Evolutionary conservation across 2,888 invertebrate genomes (phyloP), one percentile per base, ranked within the genome.

Genomic region (Leptarthrus brevirostris): DNA sequence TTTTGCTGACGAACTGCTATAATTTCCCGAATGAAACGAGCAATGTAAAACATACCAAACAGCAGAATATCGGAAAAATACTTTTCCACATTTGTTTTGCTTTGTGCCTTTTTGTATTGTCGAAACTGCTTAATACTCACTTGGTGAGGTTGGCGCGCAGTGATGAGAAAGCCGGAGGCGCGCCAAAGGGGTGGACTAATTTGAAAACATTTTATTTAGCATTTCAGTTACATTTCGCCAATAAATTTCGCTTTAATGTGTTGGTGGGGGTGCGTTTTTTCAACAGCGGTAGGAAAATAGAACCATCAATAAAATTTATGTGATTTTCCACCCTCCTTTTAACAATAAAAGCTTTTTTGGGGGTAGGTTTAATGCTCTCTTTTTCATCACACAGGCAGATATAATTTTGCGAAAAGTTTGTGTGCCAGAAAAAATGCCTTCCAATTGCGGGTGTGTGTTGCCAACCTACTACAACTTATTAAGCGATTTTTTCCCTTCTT

Each of bases 231-330:
- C 80, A 80, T 78, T 78, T 77, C 49, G 76, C 78, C 80, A 78
- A 81, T 81, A 81, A 81, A 81, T 81, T 80, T 80, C 78, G 76
- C 78, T 71, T 80, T 81, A 81, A 81, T 81, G 81, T 75, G 75
- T 75, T 73, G 58, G 70, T 49, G 61, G 69, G 73, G 70, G 54
- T 56, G 71, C 36, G 44, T 72, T 72, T 72, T 72, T 72, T 71
- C 54, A 44, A n/a, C 44, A 20, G 44, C 61, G 34, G 75, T 70
- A 78, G 77, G 76, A 81, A 81, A 82, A 82, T 82, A 82, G 82
- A 82, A 82, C 81, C 81, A 82, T 82, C 82, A 82, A 81, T 81
- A 78, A 81, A 82, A 82, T 82, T 81, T 81, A 78, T 75, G 76
- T 79, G 80, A 79, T 81, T 80, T 73, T 72, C 76, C 64, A 77